Evolutionary conservation across 2,797 vertebrate species (phyloP).

Genomic region (Champsocephalus esox): DNA sequence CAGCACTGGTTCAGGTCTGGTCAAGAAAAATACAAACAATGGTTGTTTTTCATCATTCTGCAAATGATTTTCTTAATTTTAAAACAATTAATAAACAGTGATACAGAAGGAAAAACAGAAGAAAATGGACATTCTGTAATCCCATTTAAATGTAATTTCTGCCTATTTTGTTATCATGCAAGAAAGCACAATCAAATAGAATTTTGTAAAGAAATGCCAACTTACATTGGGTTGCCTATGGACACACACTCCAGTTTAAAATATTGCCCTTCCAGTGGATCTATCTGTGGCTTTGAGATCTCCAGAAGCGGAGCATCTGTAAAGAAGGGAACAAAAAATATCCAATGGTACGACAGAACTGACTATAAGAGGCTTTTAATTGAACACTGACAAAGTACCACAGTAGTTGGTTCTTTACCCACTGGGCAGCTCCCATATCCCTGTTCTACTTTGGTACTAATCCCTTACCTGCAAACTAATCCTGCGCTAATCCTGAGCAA

Average conservation of each 20-base stretch:
- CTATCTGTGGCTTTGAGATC: slow-evolving; percentile 91
- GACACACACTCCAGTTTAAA: slow-evolving; percentile 97
- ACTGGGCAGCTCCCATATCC: slow-evolving; percentile 63
- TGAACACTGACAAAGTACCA: slow-evolving; percentile 49
- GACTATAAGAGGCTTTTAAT: slow-evolving; percentile 45
- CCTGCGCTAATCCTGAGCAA: slow-evolving; percentile 76
- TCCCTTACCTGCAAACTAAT: slow-evolving; percentile 82
- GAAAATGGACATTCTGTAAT: slow-evolving; percentile 1
- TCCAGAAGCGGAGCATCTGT: slow-evolving; percentile 95
- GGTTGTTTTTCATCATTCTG: background rate
- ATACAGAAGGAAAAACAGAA: background rate
- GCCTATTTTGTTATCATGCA: background rate
- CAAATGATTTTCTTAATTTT: background rate
- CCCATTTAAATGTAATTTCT: background rate
- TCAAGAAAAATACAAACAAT: slow-evolving; percentile 20
- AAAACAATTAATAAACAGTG: background rate
- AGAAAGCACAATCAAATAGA: slow-evolving; percentile 2
- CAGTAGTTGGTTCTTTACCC: slow-evolving; percentile 61
- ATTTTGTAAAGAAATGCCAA: slow-evolving; percentile 47
- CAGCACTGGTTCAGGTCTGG: slow-evolving; percentile 94
- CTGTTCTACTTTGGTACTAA: slow-evolving; percentile 70
- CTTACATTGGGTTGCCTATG: slow-evolving; percentile 99
- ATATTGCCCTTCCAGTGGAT: slow-evolving; percentile 97
- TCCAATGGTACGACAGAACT: slow-evolving; percentile 11
- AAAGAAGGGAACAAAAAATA: slow-evolving; percentile 47